These are phyloP conservation scores for Pagetopsis macropterus DNA, from an alignment of 2,797 vertebrate genomes.

Conservation along the genomic window DNA sequence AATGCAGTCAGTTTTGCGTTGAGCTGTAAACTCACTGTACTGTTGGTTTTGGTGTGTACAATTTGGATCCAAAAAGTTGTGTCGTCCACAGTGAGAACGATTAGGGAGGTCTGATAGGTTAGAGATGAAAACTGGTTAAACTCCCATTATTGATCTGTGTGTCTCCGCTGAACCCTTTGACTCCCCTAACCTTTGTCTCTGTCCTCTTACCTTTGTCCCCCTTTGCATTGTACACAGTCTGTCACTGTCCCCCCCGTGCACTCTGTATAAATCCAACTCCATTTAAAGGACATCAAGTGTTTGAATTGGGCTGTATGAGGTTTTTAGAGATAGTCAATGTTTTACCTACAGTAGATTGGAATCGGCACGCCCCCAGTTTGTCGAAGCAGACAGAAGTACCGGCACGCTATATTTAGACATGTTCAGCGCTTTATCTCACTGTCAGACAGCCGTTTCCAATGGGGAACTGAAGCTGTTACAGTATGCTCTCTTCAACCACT, in stretches of 20 bases:
- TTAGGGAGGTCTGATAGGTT: not conserved
- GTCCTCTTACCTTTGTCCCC: constrained; percentile 45
- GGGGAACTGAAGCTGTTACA: too few relatives aligned
- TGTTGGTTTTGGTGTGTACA: not conserved
- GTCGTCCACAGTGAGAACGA: constrained; percentile 8
- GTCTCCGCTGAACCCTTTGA: constrained; percentile 28
- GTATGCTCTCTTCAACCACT: too few relatives aligned
- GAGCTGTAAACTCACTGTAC: not conserved
- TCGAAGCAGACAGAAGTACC: too few relatives aligned
- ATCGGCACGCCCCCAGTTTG: too few relatives aligned
- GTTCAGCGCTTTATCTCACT: too few relatives aligned
- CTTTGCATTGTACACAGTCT: not conserved
- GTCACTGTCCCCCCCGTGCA: not conserved
- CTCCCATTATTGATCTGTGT: constrained; percentile 46
- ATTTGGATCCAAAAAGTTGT: not conserved
- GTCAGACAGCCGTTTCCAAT: too few relatives aligned
- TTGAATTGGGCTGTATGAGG: too few relatives aligned
- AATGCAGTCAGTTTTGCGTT: too few relatives aligned
- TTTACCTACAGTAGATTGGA: too few relatives aligned
- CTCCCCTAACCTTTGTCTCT: constrained; percentile 35
- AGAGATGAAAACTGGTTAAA: not conserved
- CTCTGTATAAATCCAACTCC: not conserved
- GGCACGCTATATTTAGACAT: too few relatives aligned
- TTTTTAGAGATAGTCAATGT: too few relatives aligned
- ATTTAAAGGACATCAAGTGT: not conserved